Evolutionary conservation across 2,888 invertebrate species (phyloP), one percentile per base, ranked within the genome.

Genomic region (Himalopsyche tibetana): DNA sequence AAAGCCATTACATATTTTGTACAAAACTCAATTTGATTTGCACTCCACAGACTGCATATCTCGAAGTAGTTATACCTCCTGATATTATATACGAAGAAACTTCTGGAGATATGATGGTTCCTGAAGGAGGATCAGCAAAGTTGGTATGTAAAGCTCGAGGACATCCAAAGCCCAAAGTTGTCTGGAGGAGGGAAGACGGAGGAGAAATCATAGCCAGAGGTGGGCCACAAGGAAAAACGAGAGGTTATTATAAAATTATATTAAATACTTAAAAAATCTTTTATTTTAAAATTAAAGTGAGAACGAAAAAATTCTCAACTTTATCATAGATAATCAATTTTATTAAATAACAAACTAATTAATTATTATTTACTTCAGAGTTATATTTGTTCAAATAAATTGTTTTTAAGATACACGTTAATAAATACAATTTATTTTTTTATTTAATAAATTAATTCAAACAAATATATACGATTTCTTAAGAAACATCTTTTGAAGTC

Each of bases 21-120:
- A 5, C 38, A 74, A 28, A 12, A 38, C 15, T 38, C 12, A 45
- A 51, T 42, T 80, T 17, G 9, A 42, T 11, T 12, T 51, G 51
- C 38, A 9, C 38, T 84, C 79, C 79, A 55, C 91, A 97, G 96
- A 96, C 96, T 89, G 97, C 98, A 89, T 97, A 95, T 91, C 92
- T 98, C 90, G 97, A 98, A 92, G 98, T 98, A 89, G 98, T 98
- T 51, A 97, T 98, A 90, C 97, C 98, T 55, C 98, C 98, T 84
- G 98, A 98, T 91, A 97, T 98, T 89, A 94, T 97, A 89, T 96
- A 96, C 90, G 97, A 97, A 90, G 97, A 97, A 91, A 97, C 97
- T 12, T 97, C 98, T 83, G 97, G 98, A 17, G 98, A 98, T 91
- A 95, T 98, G 94, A 97, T 97, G 96, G 97, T 98, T 84, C 97